Percentiles rank a stretch among this genome's conserved stretches.
Evolutionary conservation across 2,888 invertebrate species (phyloP).

Genomic region (Drosophila lutescens): DNA sequence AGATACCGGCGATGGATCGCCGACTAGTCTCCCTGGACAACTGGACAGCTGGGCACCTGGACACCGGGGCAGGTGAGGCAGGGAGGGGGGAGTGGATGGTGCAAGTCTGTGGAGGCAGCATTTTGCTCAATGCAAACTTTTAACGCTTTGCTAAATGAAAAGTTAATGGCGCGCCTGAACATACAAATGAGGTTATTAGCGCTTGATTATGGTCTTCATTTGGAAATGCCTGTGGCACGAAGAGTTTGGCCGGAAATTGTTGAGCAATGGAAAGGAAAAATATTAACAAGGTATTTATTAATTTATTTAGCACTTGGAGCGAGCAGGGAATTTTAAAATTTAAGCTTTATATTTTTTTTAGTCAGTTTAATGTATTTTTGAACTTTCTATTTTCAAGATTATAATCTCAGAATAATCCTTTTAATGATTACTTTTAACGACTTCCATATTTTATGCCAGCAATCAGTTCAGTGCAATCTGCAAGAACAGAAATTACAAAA

Average conservation of each 20-base stretch:
- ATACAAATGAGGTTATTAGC: constrained; percentile 79
- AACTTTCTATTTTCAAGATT: neutral
- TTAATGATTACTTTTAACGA: constrained; percentile 1
- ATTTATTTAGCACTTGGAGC: neutral
- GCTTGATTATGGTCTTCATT: constrained; percentile 73
- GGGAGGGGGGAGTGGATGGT: neutral
- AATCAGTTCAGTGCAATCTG: neutral
- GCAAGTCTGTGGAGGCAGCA: constrained; percentile 8
- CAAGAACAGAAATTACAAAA: neutral
- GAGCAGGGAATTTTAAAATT: too few species aligned
- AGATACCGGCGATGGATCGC: constrained; percentile 53
- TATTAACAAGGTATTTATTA: constrained; percentile 5
- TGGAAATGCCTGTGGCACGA: constrained; percentile 50
- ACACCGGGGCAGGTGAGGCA: constrained; percentile 29
- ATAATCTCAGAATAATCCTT: neutral
- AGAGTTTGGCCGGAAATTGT: constrained; percentile 6
- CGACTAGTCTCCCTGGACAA: constrained; percentile 42
- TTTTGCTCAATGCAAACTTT: constrained; percentile 49
- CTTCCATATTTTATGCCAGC: neutral
- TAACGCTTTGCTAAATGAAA: constrained; percentile 68
- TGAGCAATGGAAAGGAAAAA: constrained; percentile 17
- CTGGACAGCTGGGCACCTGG: constrained; percentile 9
- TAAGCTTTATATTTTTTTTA: too few species aligned
- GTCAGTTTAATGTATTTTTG: too few species aligned
- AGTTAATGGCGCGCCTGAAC: constrained; percentile 69